phyloP scores from a whole-genome alignment of 2,888 invertebrate species.

The Ptychoptera albimana region DNA sequence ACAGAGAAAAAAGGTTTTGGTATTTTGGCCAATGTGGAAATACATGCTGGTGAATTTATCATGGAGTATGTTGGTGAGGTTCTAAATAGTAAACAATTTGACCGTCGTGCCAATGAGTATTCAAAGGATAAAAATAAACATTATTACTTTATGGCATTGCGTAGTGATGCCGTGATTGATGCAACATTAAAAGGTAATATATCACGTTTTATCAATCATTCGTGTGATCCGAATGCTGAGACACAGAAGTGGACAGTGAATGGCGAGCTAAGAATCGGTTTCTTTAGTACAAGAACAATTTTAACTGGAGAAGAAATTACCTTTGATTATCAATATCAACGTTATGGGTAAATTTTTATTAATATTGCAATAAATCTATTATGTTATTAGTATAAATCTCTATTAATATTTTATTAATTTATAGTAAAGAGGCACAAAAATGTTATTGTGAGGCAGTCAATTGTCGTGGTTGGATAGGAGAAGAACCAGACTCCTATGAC shows the following conservation, averaged over 20 bases:
- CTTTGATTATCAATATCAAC: slow-evolving; percentile 96
- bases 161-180: slow-evolving; percentile 88
- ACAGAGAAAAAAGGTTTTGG: slow-evolving; percentile 95
- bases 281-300: slow-evolving; percentile 80
- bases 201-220: slow-evolving; percentile 96
- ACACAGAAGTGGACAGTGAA: slow-evolving; percentile 97
- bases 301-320: slow-evolving; percentile 86
- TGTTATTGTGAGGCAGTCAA: slow-evolving; percentile 82
- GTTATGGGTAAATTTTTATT: slow-evolving; percentile 55
- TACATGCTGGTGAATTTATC: slow-evolving; percentile 63
- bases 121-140: slow-evolving; percentile 80
- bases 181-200: slow-evolving; percentile 92
- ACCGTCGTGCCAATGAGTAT: slow-evolving; percentile 72
- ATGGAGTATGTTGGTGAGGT: slow-evolving; percentile 99
- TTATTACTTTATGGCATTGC: slow-evolving; percentile 95
- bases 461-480: slow-evolving; percentile 94
- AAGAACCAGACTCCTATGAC: slow-evolving; percentile 59
- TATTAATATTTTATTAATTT: slow-evolving; percentile 12
- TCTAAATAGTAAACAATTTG: slow-evolving; percentile 77
- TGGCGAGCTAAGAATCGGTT: slow-evolving; percentile 86
- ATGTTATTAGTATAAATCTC: slow-evolving; percentile 8
- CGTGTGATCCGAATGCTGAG: slow-evolving; percentile 96
- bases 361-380: slow-evolving; percentile 32
- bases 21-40: slow-evolving; percentile 38
- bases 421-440: slow-evolving; percentile 84